A percentile compares a stretch with the other conserved stretches of the same genome.
Conservation (phyloP, 2,888 invertebrate genomes). For the Trissonchulus latispiculum region DNA sequence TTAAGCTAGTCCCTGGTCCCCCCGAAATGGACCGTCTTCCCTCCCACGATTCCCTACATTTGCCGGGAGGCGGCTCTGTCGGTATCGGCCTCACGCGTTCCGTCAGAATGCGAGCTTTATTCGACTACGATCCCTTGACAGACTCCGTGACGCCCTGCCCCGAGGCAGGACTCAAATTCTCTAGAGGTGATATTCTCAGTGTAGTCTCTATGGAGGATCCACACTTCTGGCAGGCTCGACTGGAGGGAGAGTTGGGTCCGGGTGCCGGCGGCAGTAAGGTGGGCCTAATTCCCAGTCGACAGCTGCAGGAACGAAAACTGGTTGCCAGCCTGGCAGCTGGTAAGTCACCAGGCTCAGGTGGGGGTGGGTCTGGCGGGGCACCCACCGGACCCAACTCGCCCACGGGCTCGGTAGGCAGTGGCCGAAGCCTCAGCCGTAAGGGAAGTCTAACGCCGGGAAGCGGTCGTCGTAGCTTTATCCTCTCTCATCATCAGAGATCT, state of each 20-base stretch:
- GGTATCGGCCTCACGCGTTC: not conserved
- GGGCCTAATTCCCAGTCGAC: constrained; percentile 83
- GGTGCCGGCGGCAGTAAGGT: constrained; percentile 80
- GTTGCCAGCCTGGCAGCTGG: not conserved
- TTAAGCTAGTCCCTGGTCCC: constrained; percentile 59
- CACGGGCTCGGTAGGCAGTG: not conserved
- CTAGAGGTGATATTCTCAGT: constrained; percentile 80
- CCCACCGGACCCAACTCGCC: not conserved
- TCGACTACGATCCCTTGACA: constrained; percentile 70
- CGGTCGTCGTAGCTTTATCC: too few species aligned
- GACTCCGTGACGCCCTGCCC: constrained; percentile 93
- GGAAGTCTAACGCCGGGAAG: not conserved
- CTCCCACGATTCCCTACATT: not conserved
- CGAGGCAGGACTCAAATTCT: constrained; percentile 85
- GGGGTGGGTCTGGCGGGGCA: too few species aligned
- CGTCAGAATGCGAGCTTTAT: constrained; percentile 62
- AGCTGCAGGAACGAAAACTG: constrained; percentile 58
- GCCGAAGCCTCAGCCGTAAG: not conserved
- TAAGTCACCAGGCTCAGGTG: too few species aligned
- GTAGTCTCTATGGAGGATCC: constrained; percentile 80
- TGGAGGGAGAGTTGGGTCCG: constrained; percentile 58
- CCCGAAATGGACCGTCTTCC: not conserved
- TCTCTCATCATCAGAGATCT: not conserved
- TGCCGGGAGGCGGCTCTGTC: not conserved
- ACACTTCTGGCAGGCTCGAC: constrained; percentile 67